Percentiles rank a stretch among this genome's conserved stretches.
Evolutionary conservation across 2,797 vertebrate species (phyloP).

Genomic region (Sternotherus odoratus): DNA sequence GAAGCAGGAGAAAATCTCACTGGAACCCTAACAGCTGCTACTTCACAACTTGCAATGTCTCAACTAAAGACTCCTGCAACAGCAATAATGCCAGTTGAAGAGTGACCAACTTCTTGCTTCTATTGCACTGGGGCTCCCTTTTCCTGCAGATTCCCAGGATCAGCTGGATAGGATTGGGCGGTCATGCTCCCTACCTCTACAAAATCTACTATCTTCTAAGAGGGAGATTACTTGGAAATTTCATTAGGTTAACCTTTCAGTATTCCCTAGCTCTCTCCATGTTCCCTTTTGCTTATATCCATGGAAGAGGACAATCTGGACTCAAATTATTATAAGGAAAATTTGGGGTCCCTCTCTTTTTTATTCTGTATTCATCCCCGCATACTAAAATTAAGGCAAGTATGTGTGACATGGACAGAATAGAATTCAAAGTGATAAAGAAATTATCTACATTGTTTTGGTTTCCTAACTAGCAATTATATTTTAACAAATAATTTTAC

Average conservation of each 20-base stretch:
- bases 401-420: not conserved
- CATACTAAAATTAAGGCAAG: not conserved
- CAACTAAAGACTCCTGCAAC: not conserved
- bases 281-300: not conserved
- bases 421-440: constrained; percentile 5
- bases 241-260: not conserved
- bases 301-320: not conserved
- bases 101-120: not conserved
- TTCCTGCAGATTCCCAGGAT: not conserved
- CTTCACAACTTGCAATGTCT: not conserved
- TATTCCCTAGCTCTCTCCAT: not conserved
- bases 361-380: not conserved
- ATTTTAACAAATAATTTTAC: not conserved
- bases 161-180: not conserved
- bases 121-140: not conserved
- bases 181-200: not conserved
- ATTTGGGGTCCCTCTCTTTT: not conserved
- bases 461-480: not conserved
- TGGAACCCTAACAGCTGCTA: not conserved
- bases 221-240: not conserved
- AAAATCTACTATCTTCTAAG: not conserved
- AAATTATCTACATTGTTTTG: constrained; percentile 18
- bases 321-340: not conserved
- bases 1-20: not conserved
- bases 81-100: not conserved